phyloP scores from a whole-genome alignment of 2,888 invertebrate genomes.

The Lasioglossum oenotherae region DNA sequence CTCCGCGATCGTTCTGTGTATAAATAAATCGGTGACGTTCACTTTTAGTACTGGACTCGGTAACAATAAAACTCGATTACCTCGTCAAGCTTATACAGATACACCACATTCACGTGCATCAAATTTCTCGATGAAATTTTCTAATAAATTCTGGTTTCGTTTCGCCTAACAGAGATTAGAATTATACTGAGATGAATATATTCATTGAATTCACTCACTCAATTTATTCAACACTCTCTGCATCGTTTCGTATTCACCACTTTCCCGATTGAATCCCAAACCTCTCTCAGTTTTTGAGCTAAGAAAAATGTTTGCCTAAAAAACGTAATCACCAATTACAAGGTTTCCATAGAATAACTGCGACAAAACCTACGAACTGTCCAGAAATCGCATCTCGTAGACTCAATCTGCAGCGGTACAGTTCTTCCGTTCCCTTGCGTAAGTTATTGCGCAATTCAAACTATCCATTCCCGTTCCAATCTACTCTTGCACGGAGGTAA shows the following conservation, averaged over 20 bases:
- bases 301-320: neutral
- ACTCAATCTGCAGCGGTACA: neutral
- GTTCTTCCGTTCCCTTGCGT: neutral
- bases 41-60: neutral
- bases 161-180: neutral
- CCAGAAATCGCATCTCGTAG: neutral
- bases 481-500: neutral
- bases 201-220: neutral
- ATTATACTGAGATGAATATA: neutral
- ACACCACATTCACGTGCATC: neutral
- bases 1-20: neutral
- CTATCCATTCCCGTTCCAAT: neutral
- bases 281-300: neutral
- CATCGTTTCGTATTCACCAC: neutral
- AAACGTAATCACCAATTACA: neutral
- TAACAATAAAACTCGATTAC: neutral
- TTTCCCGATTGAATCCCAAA: neutral
- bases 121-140: neutral
- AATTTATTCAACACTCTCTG: neutral
- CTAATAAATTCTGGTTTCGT: no score
- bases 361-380: neutral
- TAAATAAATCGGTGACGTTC: neutral
- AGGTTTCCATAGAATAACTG: neutral
- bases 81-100: neutral
- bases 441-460: neutral